Conservation (phyloP, 2,113 vertebrate genomes). For the Rutilus rutilus region DNA sequence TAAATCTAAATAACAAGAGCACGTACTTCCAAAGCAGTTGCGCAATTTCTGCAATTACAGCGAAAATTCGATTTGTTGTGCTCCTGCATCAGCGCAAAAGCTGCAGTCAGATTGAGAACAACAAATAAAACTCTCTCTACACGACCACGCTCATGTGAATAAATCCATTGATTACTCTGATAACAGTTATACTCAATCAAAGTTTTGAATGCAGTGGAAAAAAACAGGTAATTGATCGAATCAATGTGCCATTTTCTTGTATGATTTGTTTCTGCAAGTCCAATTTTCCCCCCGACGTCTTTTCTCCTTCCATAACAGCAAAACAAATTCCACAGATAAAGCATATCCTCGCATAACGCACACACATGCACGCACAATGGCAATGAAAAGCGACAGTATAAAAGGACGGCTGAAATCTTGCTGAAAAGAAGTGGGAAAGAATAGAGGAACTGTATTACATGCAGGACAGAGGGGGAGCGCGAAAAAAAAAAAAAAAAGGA, state of each 20-base stretch:
- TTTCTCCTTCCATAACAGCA: slow-evolving; percentile 27
- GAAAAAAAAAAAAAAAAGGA: slow-evolving; percentile 29
- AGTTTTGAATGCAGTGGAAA: slow-evolving; percentile 28
- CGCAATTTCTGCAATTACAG: not conserved
- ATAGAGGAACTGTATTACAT: slow-evolving; percentile 59
- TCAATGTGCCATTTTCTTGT: slow-evolving; percentile 39
- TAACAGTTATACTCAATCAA: slow-evolving; percentile 42
- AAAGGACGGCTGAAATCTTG: slow-evolving; percentile 65
- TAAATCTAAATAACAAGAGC: not conserved
- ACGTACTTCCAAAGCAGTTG: too few species aligned
- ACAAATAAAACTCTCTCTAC: slow-evolving; percentile 18
- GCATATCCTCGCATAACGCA: slow-evolving; percentile 22
- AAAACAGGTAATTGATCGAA: slow-evolving; percentile 27
- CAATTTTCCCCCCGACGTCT: slow-evolving; percentile 24
- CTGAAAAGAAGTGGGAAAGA: slow-evolving; percentile 58
- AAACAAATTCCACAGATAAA: slow-evolving; percentile 40
- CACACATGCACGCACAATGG: slow-evolving; percentile 47
- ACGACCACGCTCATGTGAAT: slow-evolving; percentile 15
- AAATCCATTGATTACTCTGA: slow-evolving; percentile 36
- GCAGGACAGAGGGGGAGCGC: slow-evolving; percentile 31
- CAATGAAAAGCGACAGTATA: slow-evolving; percentile 58
- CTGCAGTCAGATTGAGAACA: not conserved
- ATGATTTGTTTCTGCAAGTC: slow-evolving; percentile 42
- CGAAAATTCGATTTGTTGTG: not conserved
- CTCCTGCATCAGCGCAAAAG: not conserved